phyloP scores from a whole-genome alignment of 2,113 vertebrate species.

The Benitochromis conjunctus region DNA sequence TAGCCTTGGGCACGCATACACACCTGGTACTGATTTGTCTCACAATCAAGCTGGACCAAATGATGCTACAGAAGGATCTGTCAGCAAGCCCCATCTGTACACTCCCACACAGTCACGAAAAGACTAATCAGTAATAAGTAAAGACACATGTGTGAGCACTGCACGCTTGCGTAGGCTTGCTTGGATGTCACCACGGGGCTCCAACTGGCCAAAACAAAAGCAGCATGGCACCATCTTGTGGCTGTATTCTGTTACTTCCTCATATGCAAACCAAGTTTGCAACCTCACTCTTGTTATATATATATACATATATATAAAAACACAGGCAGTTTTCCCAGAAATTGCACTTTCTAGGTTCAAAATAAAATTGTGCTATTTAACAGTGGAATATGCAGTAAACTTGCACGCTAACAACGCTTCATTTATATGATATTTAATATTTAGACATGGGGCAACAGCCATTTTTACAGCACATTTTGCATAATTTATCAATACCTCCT shows the following conservation, averaged over 20 bases:
- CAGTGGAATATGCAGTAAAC: not conserved
- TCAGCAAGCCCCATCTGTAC: not conserved
- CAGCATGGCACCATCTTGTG: slow-evolving; percentile 19
- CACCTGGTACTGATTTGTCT: not conserved
- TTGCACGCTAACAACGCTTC: not conserved
- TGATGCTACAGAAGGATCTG: not conserved
- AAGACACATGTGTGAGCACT: not conserved
- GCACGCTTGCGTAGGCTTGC: not conserved
- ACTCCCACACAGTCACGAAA: not conserved
- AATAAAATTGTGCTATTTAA: not conserved
- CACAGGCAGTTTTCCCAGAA: not conserved
- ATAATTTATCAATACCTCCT: slow-evolving; percentile 94
- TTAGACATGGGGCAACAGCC: slow-evolving; percentile 88
- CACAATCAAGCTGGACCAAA: not conserved
- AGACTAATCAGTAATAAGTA: not conserved
- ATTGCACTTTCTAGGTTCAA: not conserved
- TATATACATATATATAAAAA: not conserved
- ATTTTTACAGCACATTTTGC: slow-evolving; percentile 97
- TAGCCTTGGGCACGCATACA: not conserved
- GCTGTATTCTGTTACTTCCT: not conserved
- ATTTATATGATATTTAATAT: slow-evolving; percentile 93
- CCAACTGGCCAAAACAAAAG: not conserved
- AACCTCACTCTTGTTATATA: rapidly evolving
- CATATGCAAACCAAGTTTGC: not conserved
- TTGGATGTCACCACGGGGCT: not conserved